Base-by-base conservation (phyloP, 1,140 invertebrate genomes). In the Bombus pyrosoma region DNA sequence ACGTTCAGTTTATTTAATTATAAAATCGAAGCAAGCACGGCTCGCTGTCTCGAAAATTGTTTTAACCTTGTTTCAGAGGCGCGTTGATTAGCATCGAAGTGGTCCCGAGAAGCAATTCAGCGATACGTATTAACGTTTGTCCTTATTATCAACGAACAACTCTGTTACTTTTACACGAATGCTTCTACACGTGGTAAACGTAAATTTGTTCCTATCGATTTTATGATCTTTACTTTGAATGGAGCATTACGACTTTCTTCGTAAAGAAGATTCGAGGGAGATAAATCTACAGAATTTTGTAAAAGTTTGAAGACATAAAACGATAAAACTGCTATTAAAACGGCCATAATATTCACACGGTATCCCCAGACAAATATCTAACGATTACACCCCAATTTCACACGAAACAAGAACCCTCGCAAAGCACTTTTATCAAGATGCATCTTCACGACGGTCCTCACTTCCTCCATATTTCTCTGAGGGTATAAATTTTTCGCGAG, bases 41-140 rank as follows among this genome's bases (percentile, higher is more conserved):
- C 15, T 78, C 75, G 73, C 75, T 84, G 64, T 84, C 66, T 79
- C 75, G 82, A 25, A 84, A 78, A 84, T 79, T 84, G 66, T 79
- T 78, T 84, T 84, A 79, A 69, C 75, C 75, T 71, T 79, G 82
- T 79, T 78, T 43, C 37, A 22, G 68, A 37, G 41, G 25, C 66
- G 64, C 47, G 62, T 69, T 68, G 74, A 83, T 83, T 77, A 73
- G 43, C 43, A 25, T 37, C 74, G 47, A 69, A 69, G 59, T 41
- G 75, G n/a, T 78, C 43, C n/a, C 75, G 22, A 47, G 22, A 41
- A 37, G 53, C n/a, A 53, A 59, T 66, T 59, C 34, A 69, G 8
- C 43, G 34, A 34, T 57, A 41, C 47, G 22, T 13, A 6, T 10
- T 59, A n/a, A 59, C 9, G 39, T 43, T 34, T 41, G 15, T 12